Base-by-base conservation (phyloP, 2,797 vertebrate species). In the Poliocrania exsul region DNA sequence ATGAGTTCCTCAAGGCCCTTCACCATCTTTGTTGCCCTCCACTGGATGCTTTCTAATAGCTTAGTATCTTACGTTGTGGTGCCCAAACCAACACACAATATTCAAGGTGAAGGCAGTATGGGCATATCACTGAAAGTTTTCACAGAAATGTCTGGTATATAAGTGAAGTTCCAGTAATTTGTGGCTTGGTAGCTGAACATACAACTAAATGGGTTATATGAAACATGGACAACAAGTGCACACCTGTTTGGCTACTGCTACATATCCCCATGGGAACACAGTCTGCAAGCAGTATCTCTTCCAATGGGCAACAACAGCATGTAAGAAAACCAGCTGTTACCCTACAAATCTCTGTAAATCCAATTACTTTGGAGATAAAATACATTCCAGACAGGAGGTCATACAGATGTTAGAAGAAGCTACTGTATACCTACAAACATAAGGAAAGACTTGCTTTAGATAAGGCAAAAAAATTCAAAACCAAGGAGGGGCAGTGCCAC, bases 371-470 rank as follows among this genome's bases (percentile, higher is more conserved):
- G 26, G 17, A 78, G 47, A 84, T 20, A 78, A 33, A 44, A 40
- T 26, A 16, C 5, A 12, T 74, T 21, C 26, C 35, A 47, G 11
- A 5, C 26, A 66, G 31, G 33, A 82, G 16, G 16, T 38, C 51
- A 19, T 23, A 54, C 20, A 64, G 26, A 24, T n/a, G 6, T 67
- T 69, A 80, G 46, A 82, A 74, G 24, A 50, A 54, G 29, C 10
- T 71, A 29, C 9, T 35, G 11, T 1, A 0, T 53, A 35, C 20
- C 29, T 72, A 42, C 10, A 80, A 53, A 37, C 0, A 1, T 42
- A 65, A 64, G 21, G 12, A 64, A 86, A 77, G 15, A 35, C 14
- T 71, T 74, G 20, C 13, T 47, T 11, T 46, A 49, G 24, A 3
- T 23, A 28, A 16, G 6, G 62, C 14, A 0, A 5, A 93, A 93